These are phyloP conservation scores for Mimumesa dahlbomi DNA, from an alignment of 2,888 invertebrate genomes.

Conservation along the genomic window DNA sequence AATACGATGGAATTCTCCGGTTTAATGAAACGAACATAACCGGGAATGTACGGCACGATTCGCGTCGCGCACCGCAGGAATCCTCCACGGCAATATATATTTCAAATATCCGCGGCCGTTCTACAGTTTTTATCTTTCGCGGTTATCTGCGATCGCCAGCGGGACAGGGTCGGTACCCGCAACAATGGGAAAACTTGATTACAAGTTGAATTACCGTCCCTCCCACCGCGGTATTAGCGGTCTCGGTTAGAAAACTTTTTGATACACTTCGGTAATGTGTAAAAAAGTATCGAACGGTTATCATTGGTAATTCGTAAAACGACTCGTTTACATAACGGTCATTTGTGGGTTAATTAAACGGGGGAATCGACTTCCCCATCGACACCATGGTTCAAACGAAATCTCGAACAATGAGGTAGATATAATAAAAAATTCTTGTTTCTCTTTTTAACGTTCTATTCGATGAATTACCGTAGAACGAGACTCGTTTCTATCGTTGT, in stretches of 20 bases:
- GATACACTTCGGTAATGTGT: too few species aligned
- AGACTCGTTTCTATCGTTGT: too few species aligned
- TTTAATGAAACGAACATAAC: constrained; percentile 64
- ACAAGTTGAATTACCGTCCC: constrained; percentile 13
- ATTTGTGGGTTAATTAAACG: too few species aligned
- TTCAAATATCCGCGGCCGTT: constrained; percentile 48
- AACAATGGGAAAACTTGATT: constrained; percentile 24
- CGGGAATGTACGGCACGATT: constrained; percentile 46
- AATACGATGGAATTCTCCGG: constrained; percentile 56
- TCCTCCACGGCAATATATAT: constrained; percentile 42
- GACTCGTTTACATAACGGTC: too few species aligned
- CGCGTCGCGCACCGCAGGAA: constrained; percentile 47
- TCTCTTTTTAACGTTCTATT: too few species aligned
- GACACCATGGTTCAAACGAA: too few species aligned
- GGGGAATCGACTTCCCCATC: too few species aligned
- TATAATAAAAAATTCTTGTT: too few species aligned
- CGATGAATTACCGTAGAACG: too few species aligned
- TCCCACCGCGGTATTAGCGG: not conserved
- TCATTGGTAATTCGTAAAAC: too few species aligned
- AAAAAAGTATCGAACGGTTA: too few species aligned
- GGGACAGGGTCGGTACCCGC: not conserved
- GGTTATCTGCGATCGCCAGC: not conserved
- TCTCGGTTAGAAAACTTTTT: not conserved
- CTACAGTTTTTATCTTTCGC: constrained; percentile 42
- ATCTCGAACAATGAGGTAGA: too few species aligned